phyloP scores from a whole-genome alignment of 2,797 vertebrate genomes.

The Megalops cyprinoides region DNA sequence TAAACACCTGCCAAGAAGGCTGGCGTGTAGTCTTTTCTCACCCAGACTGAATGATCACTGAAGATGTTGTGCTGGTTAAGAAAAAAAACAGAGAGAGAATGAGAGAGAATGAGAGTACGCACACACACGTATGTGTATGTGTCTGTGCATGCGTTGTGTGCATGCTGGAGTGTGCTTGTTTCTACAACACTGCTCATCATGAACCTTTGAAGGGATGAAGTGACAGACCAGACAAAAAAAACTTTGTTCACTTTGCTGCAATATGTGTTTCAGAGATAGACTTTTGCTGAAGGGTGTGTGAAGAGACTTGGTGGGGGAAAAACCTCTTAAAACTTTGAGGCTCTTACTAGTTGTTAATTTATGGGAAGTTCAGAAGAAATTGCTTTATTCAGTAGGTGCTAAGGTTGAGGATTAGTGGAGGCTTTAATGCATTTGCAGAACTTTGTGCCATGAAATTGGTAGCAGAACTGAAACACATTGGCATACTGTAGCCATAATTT shows the following conservation, averaged over 20 bases:
- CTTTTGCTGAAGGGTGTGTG: too few species aligned
- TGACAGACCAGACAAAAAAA: too few species aligned
- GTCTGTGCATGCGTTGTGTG: neutral
- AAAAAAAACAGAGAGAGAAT: too few species aligned
- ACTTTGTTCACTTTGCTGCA: too few species aligned
- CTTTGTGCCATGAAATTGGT: conserved; percentile 15
- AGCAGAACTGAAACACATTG: conserved; percentile 19
- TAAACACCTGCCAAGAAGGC: neutral
- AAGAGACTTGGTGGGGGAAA: too few species aligned
- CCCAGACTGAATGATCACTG: neutral
- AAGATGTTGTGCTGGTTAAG: too few species aligned
- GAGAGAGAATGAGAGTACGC: too few species aligned
- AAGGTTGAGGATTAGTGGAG: conserved; percentile 23
- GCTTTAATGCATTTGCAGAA: conserved; percentile 1
- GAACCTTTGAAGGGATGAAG: too few species aligned
- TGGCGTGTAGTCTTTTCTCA: neutral
- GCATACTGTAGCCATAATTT: conserved; percentile 17
- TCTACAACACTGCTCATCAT: neutral
- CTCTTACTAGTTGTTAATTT: conserved; percentile 18
- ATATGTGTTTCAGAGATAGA: too few species aligned
- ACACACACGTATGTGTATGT: neutral
- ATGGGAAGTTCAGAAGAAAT: conserved; percentile 25
- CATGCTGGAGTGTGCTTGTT: neutral
- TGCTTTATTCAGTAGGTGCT: conserved; percentile 32
- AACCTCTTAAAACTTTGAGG: neutral